A percentile compares a stretch with the other conserved stretches of the same genome.
These are phyloP conservation scores for Deilephila porcellus DNA, from an alignment of 2,888 invertebrate species.

Conservation along the genomic window DNA sequence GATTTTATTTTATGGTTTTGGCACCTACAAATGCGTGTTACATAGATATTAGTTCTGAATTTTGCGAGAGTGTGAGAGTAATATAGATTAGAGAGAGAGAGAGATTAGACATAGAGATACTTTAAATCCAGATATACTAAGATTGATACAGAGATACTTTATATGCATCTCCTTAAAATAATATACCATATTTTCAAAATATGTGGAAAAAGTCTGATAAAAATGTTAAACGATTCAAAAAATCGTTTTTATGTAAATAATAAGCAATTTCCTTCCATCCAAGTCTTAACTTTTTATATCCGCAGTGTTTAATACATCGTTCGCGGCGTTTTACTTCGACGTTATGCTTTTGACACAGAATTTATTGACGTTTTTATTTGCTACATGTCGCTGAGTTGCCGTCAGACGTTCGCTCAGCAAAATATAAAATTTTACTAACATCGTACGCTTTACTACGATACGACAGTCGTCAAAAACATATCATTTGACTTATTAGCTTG, in stretches of 20 bases:
- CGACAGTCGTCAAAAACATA: conserved; percentile 4
- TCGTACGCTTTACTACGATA: not conserved
- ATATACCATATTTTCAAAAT: too few species aligned
- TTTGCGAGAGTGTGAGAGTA: too few species aligned
- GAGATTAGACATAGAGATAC: too few species aligned
- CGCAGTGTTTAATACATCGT: conserved; percentile 16
- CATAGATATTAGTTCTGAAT: too few species aligned
- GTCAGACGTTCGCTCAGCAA: conserved; percentile 6
- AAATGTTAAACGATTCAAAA: not conserved
- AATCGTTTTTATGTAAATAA: conserved; percentile 3
- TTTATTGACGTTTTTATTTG: conserved; percentile 25
- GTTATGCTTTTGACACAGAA: conserved; percentile 14
- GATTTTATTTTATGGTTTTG: not conserved
- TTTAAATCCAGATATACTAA: too few species aligned
- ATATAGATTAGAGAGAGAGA: too few species aligned
- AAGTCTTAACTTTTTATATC: conserved; percentile 1
- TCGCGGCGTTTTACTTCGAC: conserved; percentile 1
- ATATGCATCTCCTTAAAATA: too few species aligned
- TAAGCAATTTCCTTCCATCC: not conserved
- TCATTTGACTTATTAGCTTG: not conserved
- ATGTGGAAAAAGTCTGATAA: not conserved
- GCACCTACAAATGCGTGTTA: too few species aligned
- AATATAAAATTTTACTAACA: conserved; percentile 25
- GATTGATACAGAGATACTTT: too few species aligned
- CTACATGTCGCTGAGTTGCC: not conserved